Evolutionary conservation across 2,113 vertebrate genomes (phyloP).

Genomic region (Astur gentilis): DNA sequence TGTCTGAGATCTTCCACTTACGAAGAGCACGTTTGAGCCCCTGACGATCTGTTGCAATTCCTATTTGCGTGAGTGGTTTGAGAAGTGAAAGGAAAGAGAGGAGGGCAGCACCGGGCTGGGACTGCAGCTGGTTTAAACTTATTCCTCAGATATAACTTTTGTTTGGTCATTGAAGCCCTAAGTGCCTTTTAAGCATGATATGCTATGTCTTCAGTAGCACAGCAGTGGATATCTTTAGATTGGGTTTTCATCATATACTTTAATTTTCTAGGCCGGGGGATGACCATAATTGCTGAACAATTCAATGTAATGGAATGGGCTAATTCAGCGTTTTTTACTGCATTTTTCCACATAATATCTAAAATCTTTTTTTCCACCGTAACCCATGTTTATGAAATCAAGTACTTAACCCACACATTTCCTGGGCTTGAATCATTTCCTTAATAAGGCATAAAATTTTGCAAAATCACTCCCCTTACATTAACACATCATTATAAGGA

Average conservation of each 20-base stretch:
- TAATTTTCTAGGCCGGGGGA: constrained; percentile 57
- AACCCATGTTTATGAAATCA: constrained; percentile 66
- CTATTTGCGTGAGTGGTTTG: not conserved
- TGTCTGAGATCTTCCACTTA: not conserved
- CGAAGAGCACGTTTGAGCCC: rapidly evolving
- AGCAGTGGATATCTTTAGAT: constrained; percentile 57
- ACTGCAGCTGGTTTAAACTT: not conserved
- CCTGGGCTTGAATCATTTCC: constrained; percentile 63
- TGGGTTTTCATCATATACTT: constrained; percentile 67
- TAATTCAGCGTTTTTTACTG: constrained; percentile 62
- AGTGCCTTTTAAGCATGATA: constrained; percentile 32
- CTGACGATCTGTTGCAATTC: not conserved
- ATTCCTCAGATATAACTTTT: not conserved
- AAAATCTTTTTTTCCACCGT: constrained; percentile 48
- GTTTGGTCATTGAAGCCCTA: not conserved
- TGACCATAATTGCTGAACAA: constrained; percentile 68
- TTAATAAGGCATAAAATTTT: constrained; percentile 60
- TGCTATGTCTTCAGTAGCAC: constrained; percentile 4
- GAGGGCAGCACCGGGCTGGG: not conserved
- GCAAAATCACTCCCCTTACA: constrained; percentile 35
- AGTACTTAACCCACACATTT: constrained; percentile 68
- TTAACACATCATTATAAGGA: constrained; percentile 46
- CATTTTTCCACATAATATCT: constrained; percentile 66
- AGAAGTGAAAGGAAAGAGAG: not conserved
- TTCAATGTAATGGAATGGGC: constrained; percentile 59